A percentile compares a stretch with the other conserved stretches of the same genome.
These are phyloP conservation scores for Heliopora coerulea DNA, from an alignment of 92 coral and sea anemone genomes.

Conservation along the genomic window DNA sequence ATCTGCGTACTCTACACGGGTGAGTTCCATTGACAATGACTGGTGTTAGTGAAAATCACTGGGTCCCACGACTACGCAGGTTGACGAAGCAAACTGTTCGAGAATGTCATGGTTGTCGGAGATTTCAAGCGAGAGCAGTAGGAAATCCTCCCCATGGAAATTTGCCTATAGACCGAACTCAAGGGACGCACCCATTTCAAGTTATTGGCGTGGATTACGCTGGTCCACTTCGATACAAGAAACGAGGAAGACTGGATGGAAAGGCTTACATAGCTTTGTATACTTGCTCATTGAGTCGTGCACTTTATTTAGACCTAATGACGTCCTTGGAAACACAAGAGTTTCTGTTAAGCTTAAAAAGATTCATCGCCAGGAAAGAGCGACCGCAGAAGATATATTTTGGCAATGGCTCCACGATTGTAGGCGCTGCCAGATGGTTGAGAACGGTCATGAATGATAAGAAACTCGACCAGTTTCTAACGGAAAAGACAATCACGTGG, in stretches of 20 bases:
- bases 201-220: slow-evolving; percentile 33
- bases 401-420: slow-evolving; percentile 9
- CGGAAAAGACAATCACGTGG: not conserved
- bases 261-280: slow-evolving; percentile 18
- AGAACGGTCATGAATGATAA: slow-evolving; percentile 1
- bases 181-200: slow-evolving; percentile 23
- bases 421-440: slow-evolving; percentile 9
- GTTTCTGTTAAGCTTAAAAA: slow-evolving; percentile 7
- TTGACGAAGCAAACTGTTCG: not conserved
- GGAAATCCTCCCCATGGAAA: slow-evolving; percentile 22
- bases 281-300: slow-evolving; percentile 26
- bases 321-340: slow-evolving; percentile 18
- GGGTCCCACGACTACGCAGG: slow-evolving; percentile 21
- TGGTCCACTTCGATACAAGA: slow-evolving; percentile 21
- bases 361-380: slow-evolving; percentile 11
- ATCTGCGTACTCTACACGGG: slow-evolving; percentile 1
- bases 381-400: slow-evolving; percentile 4
- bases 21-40: slow-evolving; percentile 27
- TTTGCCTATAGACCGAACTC: slow-evolving; percentile 13
- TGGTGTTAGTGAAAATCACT: not conserved
- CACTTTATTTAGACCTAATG: slow-evolving; percentile 14
- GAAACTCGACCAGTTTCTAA: slow-evolving; percentile 1
- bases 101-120: slow-evolving; percentile 29
- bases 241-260: slow-evolving; percentile 12
- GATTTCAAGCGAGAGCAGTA: slow-evolving; percentile 11